A percentile compares a stretch with the other conserved stretches of the same genome.
Conservation (phyloP, 1,140 invertebrate species). For the Aphelenchoides besseyi region DNA sequence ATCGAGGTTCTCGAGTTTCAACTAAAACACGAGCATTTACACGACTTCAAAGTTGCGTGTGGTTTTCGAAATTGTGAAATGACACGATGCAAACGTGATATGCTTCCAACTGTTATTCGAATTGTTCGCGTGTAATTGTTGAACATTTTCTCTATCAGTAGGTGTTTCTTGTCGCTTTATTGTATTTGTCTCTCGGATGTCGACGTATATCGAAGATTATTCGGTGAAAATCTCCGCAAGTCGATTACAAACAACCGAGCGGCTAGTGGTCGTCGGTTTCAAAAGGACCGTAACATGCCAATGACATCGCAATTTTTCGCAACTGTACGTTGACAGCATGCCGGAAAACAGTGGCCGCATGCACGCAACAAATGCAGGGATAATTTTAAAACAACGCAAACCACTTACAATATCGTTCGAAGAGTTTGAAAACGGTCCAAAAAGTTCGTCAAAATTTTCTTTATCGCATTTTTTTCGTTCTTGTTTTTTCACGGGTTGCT, state of each 20-base stretch:
- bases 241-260: too few relatives aligned
- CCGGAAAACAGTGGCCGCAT: not conserved
- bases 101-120: too few relatives aligned
- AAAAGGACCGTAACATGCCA: too few relatives aligned
- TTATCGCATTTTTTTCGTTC: not conserved
- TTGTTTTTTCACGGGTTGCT: not conserved
- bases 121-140: too few relatives aligned
- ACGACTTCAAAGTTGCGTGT: not conserved
- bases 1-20: not conserved
- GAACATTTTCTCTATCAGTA: too few relatives aligned
- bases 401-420: not conserved
- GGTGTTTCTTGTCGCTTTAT: too few relatives aligned
- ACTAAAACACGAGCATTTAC: not conserved
- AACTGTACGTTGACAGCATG: not conserved
- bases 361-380: not conserved
- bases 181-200: too few relatives aligned
- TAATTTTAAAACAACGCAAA: conserved; percentile 1
- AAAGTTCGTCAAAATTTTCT: not conserved
- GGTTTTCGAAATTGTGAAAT: not conserved
- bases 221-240: too few relatives aligned
- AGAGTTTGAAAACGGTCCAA: conserved; percentile 3
- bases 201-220: too few relatives aligned
- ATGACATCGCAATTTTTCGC: too few relatives aligned
- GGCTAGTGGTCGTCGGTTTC: too few relatives aligned
- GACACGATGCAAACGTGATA: not conserved